A percentile compares a stretch with the other conserved stretches of the same genome.
phyloP scores from a whole-genome alignment of 92 coral and sea anemone species.

The Phenganax stokvisi region DNA sequence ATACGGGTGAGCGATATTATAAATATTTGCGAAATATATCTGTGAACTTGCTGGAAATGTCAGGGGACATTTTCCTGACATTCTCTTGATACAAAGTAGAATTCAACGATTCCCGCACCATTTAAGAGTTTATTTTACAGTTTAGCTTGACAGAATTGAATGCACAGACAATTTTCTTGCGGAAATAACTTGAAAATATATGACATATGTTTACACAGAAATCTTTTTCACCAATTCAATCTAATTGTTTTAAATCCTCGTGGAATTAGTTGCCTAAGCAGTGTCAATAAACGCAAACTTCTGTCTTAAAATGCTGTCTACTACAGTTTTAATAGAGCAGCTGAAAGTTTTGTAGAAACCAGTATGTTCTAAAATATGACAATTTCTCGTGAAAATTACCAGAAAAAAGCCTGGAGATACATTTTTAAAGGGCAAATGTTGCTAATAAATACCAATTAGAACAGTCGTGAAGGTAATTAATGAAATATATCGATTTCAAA shows the following conservation, averaged over 20 bases:
- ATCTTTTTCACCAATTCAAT: conserved; percentile 5
- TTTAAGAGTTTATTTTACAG: neutral
- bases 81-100: neutral
- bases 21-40: neutral
- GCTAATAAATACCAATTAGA: too few species aligned
- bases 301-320: neutral
- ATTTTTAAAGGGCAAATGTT: too few species aligned
- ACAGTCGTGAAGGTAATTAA: too few species aligned
- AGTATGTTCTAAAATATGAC: neutral
- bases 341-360: neutral
- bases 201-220: conserved; percentile 24
- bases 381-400: too few species aligned
- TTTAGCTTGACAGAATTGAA: neutral
- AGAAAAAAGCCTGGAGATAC: too few species aligned
- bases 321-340: neutral
- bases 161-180: conserved; percentile 1
- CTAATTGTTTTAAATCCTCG: conserved; percentile 37
- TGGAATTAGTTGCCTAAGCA: conserved; percentile 6
- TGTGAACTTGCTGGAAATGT: neutral
- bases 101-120: neutral
- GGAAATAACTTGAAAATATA: conserved; percentile 9
- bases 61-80: neutral
- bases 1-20: conserved; percentile 30
- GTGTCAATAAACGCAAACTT: conserved; percentile 24
- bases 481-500: too few species aligned